Base-by-base conservation (phyloP, 2,113 vertebrate species). In the Sceloporus tristichus region DNA sequence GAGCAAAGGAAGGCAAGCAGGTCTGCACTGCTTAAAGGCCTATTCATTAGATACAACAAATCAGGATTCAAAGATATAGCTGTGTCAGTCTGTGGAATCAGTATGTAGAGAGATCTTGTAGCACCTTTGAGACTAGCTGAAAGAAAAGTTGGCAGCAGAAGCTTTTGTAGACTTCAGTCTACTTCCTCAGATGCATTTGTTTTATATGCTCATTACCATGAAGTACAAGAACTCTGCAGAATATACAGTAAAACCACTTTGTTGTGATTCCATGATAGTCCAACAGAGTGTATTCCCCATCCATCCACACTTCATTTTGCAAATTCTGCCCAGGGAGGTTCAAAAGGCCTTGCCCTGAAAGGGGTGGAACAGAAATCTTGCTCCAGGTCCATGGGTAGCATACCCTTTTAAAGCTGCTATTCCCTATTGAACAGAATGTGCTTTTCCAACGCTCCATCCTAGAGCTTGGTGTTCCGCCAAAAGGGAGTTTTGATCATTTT, bases 401-500 rank as follows among this genome's bases (percentile, higher is more conserved):
- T 83, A 93, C 89, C 91, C 83, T 71, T 94, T 89, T 88, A 85
- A 89, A 91, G 92, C 27, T 34, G 56, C 91, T 90, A 5, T 21
- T 92, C 92, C 23, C 95, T 92, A 94, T 90, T 93, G 97, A 95
- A 95, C 95, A 92, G 93, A 81, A 80, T 38, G 89, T 95, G 91
- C 94, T 90, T 89, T 90, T 94, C 92, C 65, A 92, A 94, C 83
- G 91, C 93, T 95, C 95, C 93, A 90, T 92, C 91, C 88, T 87
- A 90, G 94, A 94, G 95, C 96, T 93, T 91, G 94, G 93, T 96
- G 96, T 96, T 93, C 96, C 0, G 96, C 96, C 96, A 97, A 93
- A 89, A 90, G 65, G 93, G 79, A 87, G 90, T 79, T 93, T 83
- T 93, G 87, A 92, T 95, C 88, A 80, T 94, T 96, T 89, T 93